Percentiles rank a stretch among this genome's conserved stretches.
These are phyloP conservation scores for Strix uralensis DNA, from an alignment of 2,113 vertebrate genomes.

Conservation along the genomic window DNA sequence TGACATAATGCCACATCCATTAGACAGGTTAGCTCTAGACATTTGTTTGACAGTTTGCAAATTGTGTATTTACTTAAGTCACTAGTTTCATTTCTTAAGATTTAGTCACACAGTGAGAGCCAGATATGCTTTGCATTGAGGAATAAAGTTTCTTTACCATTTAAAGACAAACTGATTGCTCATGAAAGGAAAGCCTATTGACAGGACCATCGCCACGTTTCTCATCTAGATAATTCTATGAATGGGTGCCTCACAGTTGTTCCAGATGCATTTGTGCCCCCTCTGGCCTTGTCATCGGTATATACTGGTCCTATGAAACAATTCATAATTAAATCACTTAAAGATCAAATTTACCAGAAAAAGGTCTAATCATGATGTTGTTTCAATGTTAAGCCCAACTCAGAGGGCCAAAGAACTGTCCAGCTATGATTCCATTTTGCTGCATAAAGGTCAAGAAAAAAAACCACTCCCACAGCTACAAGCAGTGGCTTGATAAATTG, in stretches of 20 bases:
- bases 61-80: neutral
- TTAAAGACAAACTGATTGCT: neutral
- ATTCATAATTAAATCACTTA: neutral
- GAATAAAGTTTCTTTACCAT: neutral
- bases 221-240: neutral
- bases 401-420: neutral
- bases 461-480: neutral
- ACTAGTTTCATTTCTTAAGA: neutral
- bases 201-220: neutral
- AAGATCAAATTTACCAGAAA: neutral
- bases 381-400: neutral
- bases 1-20: neutral
- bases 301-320: neutral
- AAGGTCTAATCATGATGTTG: neutral
- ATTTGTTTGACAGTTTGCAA: neutral
- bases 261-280: neutral
- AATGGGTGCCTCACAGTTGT: neutral
- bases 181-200: neutral
- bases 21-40: neutral
- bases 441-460: neutral
- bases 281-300: neutral
- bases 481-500: neutral
- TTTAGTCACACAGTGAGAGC: neutral
- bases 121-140: neutral
- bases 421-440: neutral